These are phyloP conservation scores for Somateria mollissima DNA, from an alignment of 2,797 vertebrate genomes.

Conservation along the genomic window DNA sequence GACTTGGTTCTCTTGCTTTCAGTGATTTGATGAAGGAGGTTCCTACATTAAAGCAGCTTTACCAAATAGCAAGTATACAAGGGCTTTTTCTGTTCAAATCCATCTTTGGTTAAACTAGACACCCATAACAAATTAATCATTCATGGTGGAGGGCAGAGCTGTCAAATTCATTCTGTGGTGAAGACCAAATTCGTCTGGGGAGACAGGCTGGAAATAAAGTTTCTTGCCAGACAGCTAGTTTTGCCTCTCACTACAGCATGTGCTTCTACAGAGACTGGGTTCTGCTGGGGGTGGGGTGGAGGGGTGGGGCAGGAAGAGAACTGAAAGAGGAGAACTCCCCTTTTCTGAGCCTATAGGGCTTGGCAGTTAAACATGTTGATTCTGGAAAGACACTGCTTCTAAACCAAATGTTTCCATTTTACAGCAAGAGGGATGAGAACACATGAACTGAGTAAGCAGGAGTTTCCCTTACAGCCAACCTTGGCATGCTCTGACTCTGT, in stretches of 20 bases:
- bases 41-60: slow-evolving; percentile 53
- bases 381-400: neutral
- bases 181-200: slow-evolving; percentile 55
- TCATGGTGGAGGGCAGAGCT: slow-evolving; percentile 59
- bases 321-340: neutral
- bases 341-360: neutral
- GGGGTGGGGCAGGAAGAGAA: neutral
- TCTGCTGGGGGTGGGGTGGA: neutral
- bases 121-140: slow-evolving; percentile 69
- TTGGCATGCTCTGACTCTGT: neutral
- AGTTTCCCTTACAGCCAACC: neutral
- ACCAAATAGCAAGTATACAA: slow-evolving; percentile 42
- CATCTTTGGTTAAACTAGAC: slow-evolving; percentile 65
- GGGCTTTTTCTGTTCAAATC: slow-evolving; percentile 56
- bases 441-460: neutral
- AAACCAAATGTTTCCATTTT: slow-evolving; percentile 29
- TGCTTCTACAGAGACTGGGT: neutral
- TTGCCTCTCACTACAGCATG: neutral
- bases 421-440: neutral
- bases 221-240: slow-evolving; percentile 41
- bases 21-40: slow-evolving; percentile 17
- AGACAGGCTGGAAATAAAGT: slow-evolving; percentile 54
- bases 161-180: slow-evolving; percentile 66
- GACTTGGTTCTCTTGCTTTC: slow-evolving; percentile 24
- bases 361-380: neutral